Conservation (phyloP, 2,113 vertebrate genomes). For the Phodopus roborovskii region DNA sequence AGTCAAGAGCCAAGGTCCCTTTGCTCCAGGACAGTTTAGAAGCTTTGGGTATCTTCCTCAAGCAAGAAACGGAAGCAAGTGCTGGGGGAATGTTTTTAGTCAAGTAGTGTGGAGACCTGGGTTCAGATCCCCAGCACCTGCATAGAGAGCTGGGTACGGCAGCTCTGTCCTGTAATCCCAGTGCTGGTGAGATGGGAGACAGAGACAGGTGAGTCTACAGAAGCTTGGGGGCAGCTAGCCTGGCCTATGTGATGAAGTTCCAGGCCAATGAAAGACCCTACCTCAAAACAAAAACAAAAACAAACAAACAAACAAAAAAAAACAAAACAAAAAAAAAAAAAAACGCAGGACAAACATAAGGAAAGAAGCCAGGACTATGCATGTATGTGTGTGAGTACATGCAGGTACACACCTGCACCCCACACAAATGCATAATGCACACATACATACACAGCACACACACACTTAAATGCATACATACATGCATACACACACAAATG, state of each 20-base stretch:
- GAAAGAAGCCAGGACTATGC: background rate
- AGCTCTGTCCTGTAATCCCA: background rate
- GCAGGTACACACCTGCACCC: too few relatives aligned
- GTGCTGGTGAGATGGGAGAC: too few relatives aligned
- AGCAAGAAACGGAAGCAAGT: background rate
- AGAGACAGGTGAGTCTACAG: background rate
- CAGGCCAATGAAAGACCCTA: background rate
- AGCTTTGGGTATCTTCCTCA: background rate
- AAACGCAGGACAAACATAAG: rapidly evolving
- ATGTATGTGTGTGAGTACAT: too few relatives aligned
- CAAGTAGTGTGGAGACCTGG: background rate
- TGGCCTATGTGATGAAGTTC: background rate
- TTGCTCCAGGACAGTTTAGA: rapidly evolving
- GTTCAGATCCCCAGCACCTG: background rate
- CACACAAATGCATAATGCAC: background rate
- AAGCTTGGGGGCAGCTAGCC: too few relatives aligned
- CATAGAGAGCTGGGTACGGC: background rate
- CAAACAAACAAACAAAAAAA: too few relatives aligned
- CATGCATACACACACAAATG: background rate
- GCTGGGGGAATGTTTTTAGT: background rate
- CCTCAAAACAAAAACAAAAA: too few relatives aligned
- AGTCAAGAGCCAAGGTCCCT: background rate
- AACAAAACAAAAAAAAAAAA: too few relatives aligned
- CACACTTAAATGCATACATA: background rate
- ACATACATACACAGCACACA: background rate